Conservation (phyloP, 2,797 vertebrate species). For the Pachyuromys duprasi region DNA sequence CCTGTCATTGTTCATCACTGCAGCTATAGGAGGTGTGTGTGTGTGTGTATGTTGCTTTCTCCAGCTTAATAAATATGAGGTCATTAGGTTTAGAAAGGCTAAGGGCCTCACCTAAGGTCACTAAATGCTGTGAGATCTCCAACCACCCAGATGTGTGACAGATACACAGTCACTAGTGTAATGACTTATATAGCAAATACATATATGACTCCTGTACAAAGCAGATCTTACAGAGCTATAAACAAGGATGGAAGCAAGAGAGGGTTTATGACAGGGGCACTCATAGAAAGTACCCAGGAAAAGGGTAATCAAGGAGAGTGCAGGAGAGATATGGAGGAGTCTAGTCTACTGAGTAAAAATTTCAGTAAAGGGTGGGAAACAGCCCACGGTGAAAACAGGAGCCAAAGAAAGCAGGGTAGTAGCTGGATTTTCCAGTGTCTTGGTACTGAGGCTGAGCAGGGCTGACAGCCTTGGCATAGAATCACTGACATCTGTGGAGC, state of each 20-base stretch:
- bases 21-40: not conserved
- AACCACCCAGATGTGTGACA: not conserved
- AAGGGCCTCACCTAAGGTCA: not conserved
- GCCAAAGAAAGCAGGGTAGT: conserved; percentile 70
- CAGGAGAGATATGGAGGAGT: not conserved
- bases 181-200: not conserved
- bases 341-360: conserved; percentile 50
- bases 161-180: not conserved
- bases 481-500: conserved; percentile 31
- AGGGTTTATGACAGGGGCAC: not conserved
- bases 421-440: conserved; percentile 69
- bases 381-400: conserved; percentile 19
- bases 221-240: not conserved
- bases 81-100: conserved; percentile 42
- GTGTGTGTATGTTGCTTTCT: not conserved
- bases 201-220: not conserved
- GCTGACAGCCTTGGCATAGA: conserved; percentile 60
- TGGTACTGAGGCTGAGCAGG: conserved; percentile 37
- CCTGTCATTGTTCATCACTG: not conserved
- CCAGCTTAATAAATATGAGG: not conserved
- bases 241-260: not conserved
- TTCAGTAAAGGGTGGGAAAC: conserved; percentile 49
- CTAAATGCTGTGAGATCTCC: conserved; percentile 12
- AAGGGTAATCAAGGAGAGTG: not conserved
- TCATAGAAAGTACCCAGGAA: conserved; percentile 13